phyloP scores from a whole-genome alignment of 1,140 invertebrate genomes.

The Dinothrombium tinctorium region DNA sequence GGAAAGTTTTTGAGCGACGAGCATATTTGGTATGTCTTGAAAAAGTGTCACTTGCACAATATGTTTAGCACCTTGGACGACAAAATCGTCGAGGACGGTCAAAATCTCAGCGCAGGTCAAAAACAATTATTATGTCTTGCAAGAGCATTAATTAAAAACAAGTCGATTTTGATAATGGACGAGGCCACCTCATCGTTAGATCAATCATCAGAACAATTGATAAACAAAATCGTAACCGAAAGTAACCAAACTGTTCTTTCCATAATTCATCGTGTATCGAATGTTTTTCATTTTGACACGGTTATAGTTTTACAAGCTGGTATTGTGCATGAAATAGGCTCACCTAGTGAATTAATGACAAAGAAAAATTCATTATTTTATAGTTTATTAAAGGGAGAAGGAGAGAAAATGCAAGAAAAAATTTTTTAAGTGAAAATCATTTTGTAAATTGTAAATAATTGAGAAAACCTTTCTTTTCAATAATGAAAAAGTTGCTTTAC shows the following conservation, averaged over 20 bases:
- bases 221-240: not conserved
- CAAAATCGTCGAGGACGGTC: constrained; percentile 45
- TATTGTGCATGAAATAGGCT: constrained; percentile 14
- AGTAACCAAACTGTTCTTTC: constrained; percentile 25
- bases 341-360: constrained; percentile 26
- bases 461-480: no score
- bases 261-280: constrained; percentile 30
- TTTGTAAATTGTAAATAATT: no score
- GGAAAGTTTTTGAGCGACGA: constrained; percentile 12
- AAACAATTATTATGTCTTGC: constrained; percentile 41
- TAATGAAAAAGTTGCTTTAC: no score
- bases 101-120: constrained; percentile 56
- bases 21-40: constrained; percentile 13
- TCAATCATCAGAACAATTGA: constrained; percentile 11
- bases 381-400: constrained; percentile 9
- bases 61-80: constrained; percentile 35
- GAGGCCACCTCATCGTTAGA: constrained; percentile 29
- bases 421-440: no score
- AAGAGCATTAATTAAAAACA: constrained; percentile 27
- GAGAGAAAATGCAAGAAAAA: no score
- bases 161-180: constrained; percentile 23
- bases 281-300: constrained; percentile 24
- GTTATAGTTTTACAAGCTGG: constrained; percentile 20
- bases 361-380: constrained; percentile 23
- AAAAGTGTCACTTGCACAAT: constrained; percentile 26